Conservation (phyloP, 2,888 invertebrate genomes). For the Tetranychus piercei region DNA sequence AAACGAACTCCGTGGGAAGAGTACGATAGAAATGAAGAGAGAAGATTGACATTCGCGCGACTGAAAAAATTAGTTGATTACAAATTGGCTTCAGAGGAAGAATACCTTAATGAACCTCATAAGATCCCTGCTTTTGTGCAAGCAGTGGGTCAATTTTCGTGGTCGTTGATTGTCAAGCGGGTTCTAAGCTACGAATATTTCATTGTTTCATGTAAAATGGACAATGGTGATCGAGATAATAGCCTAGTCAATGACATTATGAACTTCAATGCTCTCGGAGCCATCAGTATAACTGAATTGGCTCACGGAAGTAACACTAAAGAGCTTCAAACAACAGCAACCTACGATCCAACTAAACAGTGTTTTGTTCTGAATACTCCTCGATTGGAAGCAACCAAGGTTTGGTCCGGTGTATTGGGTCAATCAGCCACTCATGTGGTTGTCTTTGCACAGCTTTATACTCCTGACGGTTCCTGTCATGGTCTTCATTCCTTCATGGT, state of each 20-base stretch:
- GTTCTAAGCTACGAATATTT: conserved; percentile 30
- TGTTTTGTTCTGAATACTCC: conserved; percentile 55
- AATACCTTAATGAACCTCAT: conserved; percentile 34
- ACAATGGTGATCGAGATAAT: conserved; percentile 17
- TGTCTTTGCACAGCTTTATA: conserved; percentile 63
- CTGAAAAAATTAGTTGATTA: conserved; percentile 46
- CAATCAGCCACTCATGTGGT: conserved; percentile 59
- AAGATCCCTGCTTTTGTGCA: conserved; percentile 31
- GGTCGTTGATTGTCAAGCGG: conserved; percentile 32
- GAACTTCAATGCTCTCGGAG: conserved; percentile 42
- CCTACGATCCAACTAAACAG: conserved; percentile 49
- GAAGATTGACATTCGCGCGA: conserved; percentile 35
- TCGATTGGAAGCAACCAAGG: conserved; percentile 55
- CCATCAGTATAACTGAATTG: conserved; percentile 72
- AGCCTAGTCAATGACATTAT: conserved; percentile 20
- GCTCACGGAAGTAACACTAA: conserved; percentile 77
- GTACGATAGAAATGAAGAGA: conserved; percentile 46
- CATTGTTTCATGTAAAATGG: conserved; percentile 14
- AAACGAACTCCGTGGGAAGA: conserved; percentile 42
- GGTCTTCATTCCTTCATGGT: conserved; percentile 78
- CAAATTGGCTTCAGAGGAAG: conserved; percentile 42
- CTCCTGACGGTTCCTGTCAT: conserved; percentile 53
- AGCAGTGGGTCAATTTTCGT: conserved; percentile 33
- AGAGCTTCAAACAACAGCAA: conserved; percentile 66
- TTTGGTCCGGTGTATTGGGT: conserved; percentile 67